Evolutionary conservation across 2,113 vertebrate species (phyloP).

Genomic region (Periophthalmodon schlosseri): DNA sequence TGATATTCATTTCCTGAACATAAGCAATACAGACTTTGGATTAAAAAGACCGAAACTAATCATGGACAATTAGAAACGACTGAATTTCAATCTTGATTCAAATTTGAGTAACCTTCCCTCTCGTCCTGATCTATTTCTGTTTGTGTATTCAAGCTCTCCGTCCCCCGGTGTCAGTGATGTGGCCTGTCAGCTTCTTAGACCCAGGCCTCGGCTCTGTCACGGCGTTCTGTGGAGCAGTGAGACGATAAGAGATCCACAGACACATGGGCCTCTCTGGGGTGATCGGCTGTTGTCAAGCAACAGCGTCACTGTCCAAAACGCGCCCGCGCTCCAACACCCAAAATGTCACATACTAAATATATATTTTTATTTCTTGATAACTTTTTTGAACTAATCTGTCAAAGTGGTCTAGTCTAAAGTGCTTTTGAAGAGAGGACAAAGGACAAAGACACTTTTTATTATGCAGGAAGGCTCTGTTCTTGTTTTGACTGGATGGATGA

Average conservation of each 20-base stretch:
- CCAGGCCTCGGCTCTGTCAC: conserved; percentile 47
- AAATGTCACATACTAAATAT: conserved; percentile 21
- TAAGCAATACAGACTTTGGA: too few relatives aligned
- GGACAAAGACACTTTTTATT: background rate
- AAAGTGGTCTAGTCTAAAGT: conserved; percentile 9
- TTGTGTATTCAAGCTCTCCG: conserved; percentile 20
- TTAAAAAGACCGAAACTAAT: too few relatives aligned
- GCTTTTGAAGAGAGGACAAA: conserved; percentile 7
- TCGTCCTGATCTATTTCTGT: conserved; percentile 13
- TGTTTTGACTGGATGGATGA: background rate
- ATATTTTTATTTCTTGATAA: background rate
- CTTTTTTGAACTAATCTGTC: conserved; percentile 7
- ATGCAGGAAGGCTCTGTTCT: background rate
- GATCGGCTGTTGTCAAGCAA: conserved; percentile 25
- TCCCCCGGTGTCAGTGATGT: conserved; percentile 36
- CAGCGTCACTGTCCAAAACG: conserved; percentile 29
- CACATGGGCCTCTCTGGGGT: conserved; percentile 30
- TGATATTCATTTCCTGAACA: background rate
- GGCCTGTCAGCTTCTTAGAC: conserved; percentile 40
- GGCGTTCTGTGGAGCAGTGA: conserved; percentile 31
- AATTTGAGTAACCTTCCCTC: background rate
- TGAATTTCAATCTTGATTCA: too few relatives aligned
- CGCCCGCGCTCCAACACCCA: conserved; percentile 11
- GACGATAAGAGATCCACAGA: conserved; percentile 53
- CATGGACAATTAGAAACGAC: too few relatives aligned